Base-by-base conservation (phyloP, 1,140 invertebrate genomes). In the Carposina sasakii region DNA sequence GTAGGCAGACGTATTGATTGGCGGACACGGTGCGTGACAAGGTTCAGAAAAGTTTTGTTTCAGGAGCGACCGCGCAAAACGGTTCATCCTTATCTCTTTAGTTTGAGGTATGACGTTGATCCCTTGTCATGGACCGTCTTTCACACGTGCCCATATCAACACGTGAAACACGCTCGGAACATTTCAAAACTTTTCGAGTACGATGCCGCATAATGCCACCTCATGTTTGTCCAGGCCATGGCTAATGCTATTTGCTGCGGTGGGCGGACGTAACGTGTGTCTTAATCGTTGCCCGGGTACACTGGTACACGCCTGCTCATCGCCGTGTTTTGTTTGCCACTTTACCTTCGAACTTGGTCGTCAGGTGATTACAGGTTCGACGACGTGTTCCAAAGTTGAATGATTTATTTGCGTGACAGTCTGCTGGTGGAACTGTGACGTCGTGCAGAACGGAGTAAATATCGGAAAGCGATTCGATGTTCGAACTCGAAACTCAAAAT, bases 201-300 rank as follows among this genome's bases (percentile, higher is more conserved):
- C 43, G 59, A 64, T 63, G 68, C 67, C 63, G 64, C 53, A 64
- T 67, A 75, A 76, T 66, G 63, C 60, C 63, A 63, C 61, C 58
- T 54, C 53, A 54, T 75, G 76, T 75, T 81, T 78, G 71, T 57
- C 39, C 52, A 67, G 63, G 52, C 63, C 58, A 58, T 56, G 60
- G 59, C 68, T 82, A 81, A 81, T 78, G 65, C 67, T 78, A 64
- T 82, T 77, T 78, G 66, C 61, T 50, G 48, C 62, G 46, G 53
- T 43, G 60, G 67, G 61, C 62, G 63, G 62, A 59, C 65, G 55
- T 66, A 59, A 71, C 52, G 59, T 51, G 46, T 75, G 57, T 81
- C 75, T 82, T 79, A 74, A 75, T 83, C 67, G 67, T 81, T 77
- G 78, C 47, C 54, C 60, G 60, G 69, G n/a, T n/a, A n/a, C n/a